phyloP scores from a whole-genome alignment of 2,888 invertebrate genomes.

The Hofmannophila pseudospretella region DNA sequence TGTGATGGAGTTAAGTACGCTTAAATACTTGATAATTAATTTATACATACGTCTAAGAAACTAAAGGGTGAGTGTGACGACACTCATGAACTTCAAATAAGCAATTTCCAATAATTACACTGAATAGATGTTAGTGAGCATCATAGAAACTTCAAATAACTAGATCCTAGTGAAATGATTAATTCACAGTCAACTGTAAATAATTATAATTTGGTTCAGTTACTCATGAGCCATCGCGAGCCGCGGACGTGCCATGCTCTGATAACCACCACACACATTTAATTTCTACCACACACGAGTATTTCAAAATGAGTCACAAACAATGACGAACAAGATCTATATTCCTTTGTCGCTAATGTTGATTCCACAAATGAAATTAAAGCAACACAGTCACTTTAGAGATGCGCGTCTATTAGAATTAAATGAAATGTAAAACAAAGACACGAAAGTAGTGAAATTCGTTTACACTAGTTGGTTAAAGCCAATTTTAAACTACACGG shows the following conservation, averaged over 20 bases:
- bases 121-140: conserved; percentile 9
- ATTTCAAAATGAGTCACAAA: conserved; percentile 46
- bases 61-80: too few species aligned
- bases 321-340: conserved; percentile 41
- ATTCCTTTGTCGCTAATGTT: conserved; percentile 34
- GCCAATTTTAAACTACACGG: conserved; percentile 5
- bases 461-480: conserved; percentile 19
- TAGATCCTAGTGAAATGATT: conserved; percentile 31
- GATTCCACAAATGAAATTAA: conserved; percentile 52
- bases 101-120: neutral
- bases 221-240: conserved; percentile 52
- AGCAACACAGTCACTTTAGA: conserved; percentile 50
- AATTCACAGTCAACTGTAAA: conserved; percentile 53
- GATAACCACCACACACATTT: conserved; percentile 58
- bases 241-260: conserved; percentile 62
- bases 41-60: too few species aligned
- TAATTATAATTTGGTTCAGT: conserved; percentile 66
- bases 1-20: too few species aligned
- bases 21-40: too few species aligned
- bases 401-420: conserved; percentile 50
- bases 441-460: conserved; percentile 66
- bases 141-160: conserved; percentile 11
- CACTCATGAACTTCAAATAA: too few species aligned
- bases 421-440: conserved; percentile 54
- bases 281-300: conserved; percentile 54